Percentiles rank a stretch among this genome's conserved stretches.
phyloP scores from a whole-genome alignment of 1,140 invertebrate species.

The Cydia strobilella region DNA sequence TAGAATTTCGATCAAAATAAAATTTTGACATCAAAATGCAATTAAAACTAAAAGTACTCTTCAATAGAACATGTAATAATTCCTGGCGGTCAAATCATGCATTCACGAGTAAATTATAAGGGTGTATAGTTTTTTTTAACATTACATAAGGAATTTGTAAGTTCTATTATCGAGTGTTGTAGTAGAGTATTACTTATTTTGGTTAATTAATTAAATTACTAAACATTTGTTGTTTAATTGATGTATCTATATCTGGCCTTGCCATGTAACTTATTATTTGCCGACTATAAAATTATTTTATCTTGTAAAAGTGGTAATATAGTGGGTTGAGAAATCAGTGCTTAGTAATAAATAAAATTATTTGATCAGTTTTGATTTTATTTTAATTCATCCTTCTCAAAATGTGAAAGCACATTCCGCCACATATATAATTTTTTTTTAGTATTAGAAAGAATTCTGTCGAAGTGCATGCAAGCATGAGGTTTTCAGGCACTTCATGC shows the following conservation, averaged over 20 bases:
- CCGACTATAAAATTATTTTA: constrained; percentile 46
- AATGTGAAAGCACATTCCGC: not conserved
- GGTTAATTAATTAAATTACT: constrained; percentile 14
- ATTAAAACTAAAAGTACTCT: not conserved
- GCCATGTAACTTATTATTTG: constrained; percentile 69
- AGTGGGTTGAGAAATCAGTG: constrained; percentile 61
- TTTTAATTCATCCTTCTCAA: constrained; percentile 36
- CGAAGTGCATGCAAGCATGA: no score
- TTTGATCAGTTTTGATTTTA: constrained; percentile 42
- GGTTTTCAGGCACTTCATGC: no score
- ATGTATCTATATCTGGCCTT: constrained; percentile 60
- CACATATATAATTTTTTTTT: no score
- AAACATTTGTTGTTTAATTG: constrained; percentile 35
- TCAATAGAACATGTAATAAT: not conserved
- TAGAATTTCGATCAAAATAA: constrained; percentile 20
- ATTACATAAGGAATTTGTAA: not conserved
- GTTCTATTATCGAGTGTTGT: not conserved
- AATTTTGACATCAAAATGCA: constrained; percentile 21
- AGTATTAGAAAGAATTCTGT: no score
- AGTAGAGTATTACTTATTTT: constrained; percentile 13
- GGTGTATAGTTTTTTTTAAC: not conserved
- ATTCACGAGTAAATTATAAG: not conserved
- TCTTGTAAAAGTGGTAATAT: constrained; percentile 52
- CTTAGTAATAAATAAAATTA: constrained; percentile 70
- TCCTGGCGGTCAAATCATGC: no score